These are phyloP conservation scores for Ectemnius lituratus DNA, from an alignment of 2,888 invertebrate species.

Conservation along the genomic window DNA sequence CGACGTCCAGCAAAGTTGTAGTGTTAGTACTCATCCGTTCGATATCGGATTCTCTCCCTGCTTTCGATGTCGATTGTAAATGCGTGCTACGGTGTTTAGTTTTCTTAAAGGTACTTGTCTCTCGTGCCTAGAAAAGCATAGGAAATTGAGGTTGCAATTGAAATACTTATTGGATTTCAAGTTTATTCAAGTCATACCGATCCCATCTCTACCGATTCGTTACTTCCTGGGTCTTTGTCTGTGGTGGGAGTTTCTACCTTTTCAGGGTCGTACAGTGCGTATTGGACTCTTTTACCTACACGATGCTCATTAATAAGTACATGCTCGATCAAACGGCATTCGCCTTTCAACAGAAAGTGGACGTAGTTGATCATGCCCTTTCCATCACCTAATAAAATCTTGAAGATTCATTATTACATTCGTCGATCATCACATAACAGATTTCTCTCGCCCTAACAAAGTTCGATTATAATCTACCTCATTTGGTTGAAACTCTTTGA, in stretches of 20 bases:
- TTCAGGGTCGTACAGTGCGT: constrained; percentile 78
- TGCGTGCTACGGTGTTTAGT: no score
- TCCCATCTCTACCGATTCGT: no score
- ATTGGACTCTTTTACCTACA: constrained; percentile 75
- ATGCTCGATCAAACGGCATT: constrained; percentile 82
- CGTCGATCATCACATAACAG: not conserved
- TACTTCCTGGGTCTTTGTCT: no score
- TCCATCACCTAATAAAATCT: constrained; percentile 73
- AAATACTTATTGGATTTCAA: no score
- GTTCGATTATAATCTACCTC: constrained; percentile 75
- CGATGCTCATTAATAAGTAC: constrained; percentile 77
- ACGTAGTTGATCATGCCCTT: constrained; percentile 74
- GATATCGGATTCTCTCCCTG: constrained; percentile 41
- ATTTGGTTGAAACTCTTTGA: constrained; percentile 80
- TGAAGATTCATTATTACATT: constrained; percentile 28
- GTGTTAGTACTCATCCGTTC: constrained; percentile 70
- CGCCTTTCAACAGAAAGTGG: constrained; percentile 82
- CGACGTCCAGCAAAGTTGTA: constrained; percentile 69
- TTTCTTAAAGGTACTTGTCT: no score
- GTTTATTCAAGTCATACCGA: no score
- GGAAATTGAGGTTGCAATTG: no score
- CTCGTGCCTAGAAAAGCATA: no score
- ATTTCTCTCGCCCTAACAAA: not conserved
- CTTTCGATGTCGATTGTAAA: constrained; percentile 8
- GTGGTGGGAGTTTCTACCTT: not conserved